Evolutionary conservation across 1,140 invertebrate species (phyloP).

Genomic region (Sogatella furcifera): DNA sequence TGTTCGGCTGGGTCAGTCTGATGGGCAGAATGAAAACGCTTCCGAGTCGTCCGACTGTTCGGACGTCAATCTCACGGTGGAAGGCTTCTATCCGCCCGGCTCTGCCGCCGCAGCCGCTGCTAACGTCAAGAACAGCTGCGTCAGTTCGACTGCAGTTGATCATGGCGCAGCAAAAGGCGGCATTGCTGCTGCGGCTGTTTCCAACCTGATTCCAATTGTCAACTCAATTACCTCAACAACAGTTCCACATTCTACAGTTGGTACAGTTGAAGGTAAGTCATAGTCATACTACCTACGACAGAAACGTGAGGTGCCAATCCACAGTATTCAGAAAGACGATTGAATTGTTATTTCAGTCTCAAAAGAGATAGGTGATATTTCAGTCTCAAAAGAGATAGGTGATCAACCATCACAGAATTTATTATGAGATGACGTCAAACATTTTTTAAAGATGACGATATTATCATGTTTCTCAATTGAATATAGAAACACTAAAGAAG

Average conservation of each 20-base stretch:
- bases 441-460: too few relatives aligned
- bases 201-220: background rate
- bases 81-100: slow-evolving; percentile 17
- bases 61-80: slow-evolving; percentile 20
- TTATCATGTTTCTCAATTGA: too few relatives aligned
- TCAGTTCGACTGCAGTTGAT: background rate
- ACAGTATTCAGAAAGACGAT: too few relatives aligned
- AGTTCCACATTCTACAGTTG: background rate
- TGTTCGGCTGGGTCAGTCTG: slow-evolving; percentile 12
- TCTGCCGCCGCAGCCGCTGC: background rate
- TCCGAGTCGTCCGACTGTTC: background rate
- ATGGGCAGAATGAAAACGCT: background rate
- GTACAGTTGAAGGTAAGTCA: background rate
- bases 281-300: too few relatives aligned
- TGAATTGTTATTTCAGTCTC: too few relatives aligned
- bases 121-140: background rate
- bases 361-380: too few relatives aligned
- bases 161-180: background rate
- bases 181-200: background rate
- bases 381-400: too few relatives aligned
- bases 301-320: too few relatives aligned
- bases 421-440: too few relatives aligned
- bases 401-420: too few relatives aligned
- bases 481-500: too few relatives aligned
- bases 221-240: background rate